Percentiles rank a stretch among this genome's conserved stretches.
These are phyloP conservation scores for Anguilla obscura DNA, from an alignment of 2,797 vertebrate genomes.

Conservation along the genomic window DNA sequence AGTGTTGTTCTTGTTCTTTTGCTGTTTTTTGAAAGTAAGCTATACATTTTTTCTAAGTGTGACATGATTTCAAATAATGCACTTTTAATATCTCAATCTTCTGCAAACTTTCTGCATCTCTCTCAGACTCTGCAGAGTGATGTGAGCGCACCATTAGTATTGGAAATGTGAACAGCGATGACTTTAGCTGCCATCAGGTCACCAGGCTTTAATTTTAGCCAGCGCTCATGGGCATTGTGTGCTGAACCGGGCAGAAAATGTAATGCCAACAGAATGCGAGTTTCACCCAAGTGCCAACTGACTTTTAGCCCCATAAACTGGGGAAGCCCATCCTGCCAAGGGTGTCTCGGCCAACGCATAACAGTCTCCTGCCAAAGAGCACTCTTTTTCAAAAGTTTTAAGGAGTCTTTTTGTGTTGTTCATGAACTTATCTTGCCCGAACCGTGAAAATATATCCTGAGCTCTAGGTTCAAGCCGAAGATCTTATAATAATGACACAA, in stretches of 20 bases:
- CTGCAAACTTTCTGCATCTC: neutral
- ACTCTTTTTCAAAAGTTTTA: neutral
- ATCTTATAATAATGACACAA: neutral
- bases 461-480: neutral
- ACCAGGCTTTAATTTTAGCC: neutral
- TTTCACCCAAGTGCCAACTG: neutral
- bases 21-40: neutral
- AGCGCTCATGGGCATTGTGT: neutral
- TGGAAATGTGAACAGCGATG: neutral
- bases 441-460: neutral
- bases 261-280: neutral
- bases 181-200: neutral
- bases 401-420: neutral
- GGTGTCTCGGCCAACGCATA: neutral
- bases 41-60: neutral
- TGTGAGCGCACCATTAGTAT: neutral
- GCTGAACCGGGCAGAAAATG: neutral
- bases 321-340: neutral
- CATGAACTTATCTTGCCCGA: conserved; percentile 1
- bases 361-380: neutral
- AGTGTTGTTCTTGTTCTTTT: neutral
- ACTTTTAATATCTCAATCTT: neutral
- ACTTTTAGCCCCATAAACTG: neutral
- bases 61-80: neutral
- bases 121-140: neutral